Evolutionary conservation across 2,797 vertebrate species (phyloP), one percentile per base, ranked within the genome.

Genomic region (Carduelis carduelis): DNA sequence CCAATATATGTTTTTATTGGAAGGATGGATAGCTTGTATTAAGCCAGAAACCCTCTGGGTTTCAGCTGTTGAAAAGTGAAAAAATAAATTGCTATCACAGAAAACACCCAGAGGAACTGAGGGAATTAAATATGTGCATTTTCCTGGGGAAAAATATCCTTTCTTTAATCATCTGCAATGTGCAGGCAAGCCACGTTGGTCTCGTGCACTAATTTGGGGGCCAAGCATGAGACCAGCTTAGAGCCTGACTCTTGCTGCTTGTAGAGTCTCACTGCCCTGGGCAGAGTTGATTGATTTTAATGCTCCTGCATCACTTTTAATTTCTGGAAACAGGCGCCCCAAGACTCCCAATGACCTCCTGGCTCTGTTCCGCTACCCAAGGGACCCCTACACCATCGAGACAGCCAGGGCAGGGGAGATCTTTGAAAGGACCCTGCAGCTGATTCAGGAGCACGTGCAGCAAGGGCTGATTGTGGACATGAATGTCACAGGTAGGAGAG

Each of bases 361-460:
- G 90, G 98, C 98, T 50, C 96, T 98, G 43, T 96, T 98, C 81
- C 97, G 98, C 34, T 98, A 98, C 84, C 98, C 98, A 0, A 97
- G 98, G 49, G 98, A 98, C 34, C 97, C 97, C 34, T 95, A 98
- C 84, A 97, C 97, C 41, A 92, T 98, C 1, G 97, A 97, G 89
- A 97, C 95, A 11, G 97, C 97, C 74, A 85, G 97, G 64, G 97
- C 98, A 61, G 97, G 97, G 7, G 98, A 98, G 94, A 97, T 98
- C 94, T 97, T 98, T 9, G 98, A 98, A 39, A 94, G 97, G 52
- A 98, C 98, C 50, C 80, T 98, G 89, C 95, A 97, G 80, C 92
- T 98, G 66, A 98, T 98, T 60, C 97, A 98, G 84, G 98, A 98
- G 17, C 97, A 98, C 0, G 97, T 98, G 30, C 97, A 97, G 41